These are phyloP conservation scores for Meiosimyza decipiens DNA, from an alignment of 2,888 invertebrate species.

Conservation along the genomic window DNA sequence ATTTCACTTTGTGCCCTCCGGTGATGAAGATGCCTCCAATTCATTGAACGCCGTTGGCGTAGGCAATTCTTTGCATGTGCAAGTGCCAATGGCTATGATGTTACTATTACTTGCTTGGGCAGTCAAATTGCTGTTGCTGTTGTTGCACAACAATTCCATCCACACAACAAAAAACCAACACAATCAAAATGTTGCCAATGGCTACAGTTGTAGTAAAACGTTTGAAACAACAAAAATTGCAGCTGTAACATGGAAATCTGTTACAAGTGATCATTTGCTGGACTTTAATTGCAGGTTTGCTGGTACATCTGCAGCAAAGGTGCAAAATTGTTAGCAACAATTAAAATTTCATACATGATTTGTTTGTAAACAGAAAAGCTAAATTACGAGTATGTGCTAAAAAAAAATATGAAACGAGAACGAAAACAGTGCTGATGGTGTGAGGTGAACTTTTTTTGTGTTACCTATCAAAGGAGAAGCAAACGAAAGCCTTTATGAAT, in stretches of 20 bases:
- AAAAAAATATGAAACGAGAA: too few species aligned
- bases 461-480: too few species aligned
- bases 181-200: slow-evolving; percentile 10
- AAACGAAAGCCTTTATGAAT: too few species aligned
- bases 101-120: slow-evolving; percentile 52
- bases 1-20: slow-evolving; percentile 62
- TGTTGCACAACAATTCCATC: slow-evolving; percentile 38
- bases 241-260: not conserved
- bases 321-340: slow-evolving; percentile 18
- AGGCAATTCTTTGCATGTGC: slow-evolving; percentile 22
- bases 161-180: not conserved
- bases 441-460: too few species aligned
- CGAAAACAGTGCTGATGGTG: too few species aligned
- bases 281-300: not conserved
- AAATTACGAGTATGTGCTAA: too few species aligned
- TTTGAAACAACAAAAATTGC: not conserved
- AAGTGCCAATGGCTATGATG: not conserved
- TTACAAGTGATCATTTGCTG: slow-evolving; percentile 10
- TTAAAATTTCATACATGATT: slow-evolving; percentile 28
- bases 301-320: slow-evolving; percentile 1
- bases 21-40: slow-evolving; percentile 50
- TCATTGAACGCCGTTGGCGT: slow-evolving; percentile 50
- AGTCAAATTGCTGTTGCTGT: slow-evolving; percentile 54
- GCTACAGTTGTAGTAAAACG: not conserved
- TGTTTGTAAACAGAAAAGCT: slow-evolving; percentile 6